These are phyloP conservation scores for Sprattus sprattus DNA, from an alignment of 2,113 vertebrate species.

Conservation along the genomic window DNA sequence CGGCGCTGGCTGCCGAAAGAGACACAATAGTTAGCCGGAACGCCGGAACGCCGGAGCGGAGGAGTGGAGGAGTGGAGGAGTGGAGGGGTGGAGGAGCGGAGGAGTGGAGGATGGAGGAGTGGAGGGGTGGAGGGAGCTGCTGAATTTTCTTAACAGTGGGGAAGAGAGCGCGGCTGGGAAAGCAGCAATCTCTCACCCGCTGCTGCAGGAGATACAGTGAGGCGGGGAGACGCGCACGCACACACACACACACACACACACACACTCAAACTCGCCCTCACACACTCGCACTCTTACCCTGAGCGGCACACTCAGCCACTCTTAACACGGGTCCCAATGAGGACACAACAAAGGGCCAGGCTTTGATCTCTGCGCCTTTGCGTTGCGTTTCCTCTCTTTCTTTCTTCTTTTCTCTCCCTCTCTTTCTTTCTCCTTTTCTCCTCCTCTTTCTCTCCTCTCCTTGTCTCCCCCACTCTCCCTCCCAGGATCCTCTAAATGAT, in stretches of 20 bases:
- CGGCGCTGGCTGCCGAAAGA: slow-evolving; percentile 34
- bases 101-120: slow-evolving; percentile 14
- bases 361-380: slow-evolving; percentile 45
- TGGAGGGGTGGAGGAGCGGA: not conserved
- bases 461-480: slow-evolving; percentile 24
- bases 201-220: slow-evolving; percentile 51
- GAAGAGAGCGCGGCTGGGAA: slow-evolving; percentile 50
- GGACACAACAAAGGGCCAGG: slow-evolving; percentile 49
- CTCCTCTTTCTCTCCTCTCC: not conserved
- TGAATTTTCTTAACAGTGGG: slow-evolving; percentile 60
- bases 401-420: not conserved
- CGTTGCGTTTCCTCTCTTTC: not conserved
- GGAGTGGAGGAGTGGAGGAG: slow-evolving; percentile 13
- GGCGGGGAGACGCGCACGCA: not conserved
- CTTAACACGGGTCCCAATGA: slow-evolving; percentile 41
- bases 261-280: slow-evolving; percentile 20
- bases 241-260: slow-evolving; percentile 8
- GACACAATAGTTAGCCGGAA: slow-evolving; percentile 48
- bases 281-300: not conserved
- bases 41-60: too few species aligned
- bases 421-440: not conserved
- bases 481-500: not conserved
- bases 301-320: slow-evolving; percentile 14
- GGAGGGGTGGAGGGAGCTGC: slow-evolving; percentile 30
- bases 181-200: slow-evolving; percentile 55